A percentile compares a stretch with the other conserved stretches of the same genome.
phyloP scores from a whole-genome alignment of 2,113 vertebrate genomes.

The Indicator maculatus region DNA sequence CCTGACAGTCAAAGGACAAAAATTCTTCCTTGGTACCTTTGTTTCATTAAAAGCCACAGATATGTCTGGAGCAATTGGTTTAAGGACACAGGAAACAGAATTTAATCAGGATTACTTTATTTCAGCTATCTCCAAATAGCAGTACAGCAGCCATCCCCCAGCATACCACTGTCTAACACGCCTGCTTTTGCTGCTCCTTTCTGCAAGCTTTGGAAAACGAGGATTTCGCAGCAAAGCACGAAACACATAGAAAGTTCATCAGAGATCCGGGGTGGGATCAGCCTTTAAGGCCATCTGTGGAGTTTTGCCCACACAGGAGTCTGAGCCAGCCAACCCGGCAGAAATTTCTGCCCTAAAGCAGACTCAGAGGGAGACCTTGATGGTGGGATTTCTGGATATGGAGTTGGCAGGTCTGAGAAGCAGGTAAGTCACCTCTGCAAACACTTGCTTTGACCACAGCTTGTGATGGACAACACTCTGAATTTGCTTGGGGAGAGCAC shows the following conservation, averaged over 20 bases:
- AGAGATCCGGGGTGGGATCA: background rate
- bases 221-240: background rate
- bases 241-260: background rate
- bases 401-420: background rate
- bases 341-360: background rate
- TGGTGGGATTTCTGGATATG: too few species aligned
- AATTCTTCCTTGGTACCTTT: background rate
- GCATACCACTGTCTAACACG: background rate
- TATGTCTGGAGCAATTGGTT: background rate
- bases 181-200: background rate
- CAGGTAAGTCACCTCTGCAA: background rate
- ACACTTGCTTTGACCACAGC: fast-evolving
- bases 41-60: background rate
- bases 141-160: background rate
- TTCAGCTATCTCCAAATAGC: background rate
- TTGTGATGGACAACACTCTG: background rate
- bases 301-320: background rate
- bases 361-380: fast-evolving
- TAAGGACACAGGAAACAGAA: slow-evolving; percentile 19
- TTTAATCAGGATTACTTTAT: background rate
- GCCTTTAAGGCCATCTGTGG: background rate
- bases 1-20: background rate
- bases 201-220: background rate
- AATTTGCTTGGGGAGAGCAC: background rate
- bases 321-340: background rate